These are phyloP conservation scores for Candoia aspera DNA, from an alignment of 2,113 vertebrate species.

Conservation along the genomic window DNA sequence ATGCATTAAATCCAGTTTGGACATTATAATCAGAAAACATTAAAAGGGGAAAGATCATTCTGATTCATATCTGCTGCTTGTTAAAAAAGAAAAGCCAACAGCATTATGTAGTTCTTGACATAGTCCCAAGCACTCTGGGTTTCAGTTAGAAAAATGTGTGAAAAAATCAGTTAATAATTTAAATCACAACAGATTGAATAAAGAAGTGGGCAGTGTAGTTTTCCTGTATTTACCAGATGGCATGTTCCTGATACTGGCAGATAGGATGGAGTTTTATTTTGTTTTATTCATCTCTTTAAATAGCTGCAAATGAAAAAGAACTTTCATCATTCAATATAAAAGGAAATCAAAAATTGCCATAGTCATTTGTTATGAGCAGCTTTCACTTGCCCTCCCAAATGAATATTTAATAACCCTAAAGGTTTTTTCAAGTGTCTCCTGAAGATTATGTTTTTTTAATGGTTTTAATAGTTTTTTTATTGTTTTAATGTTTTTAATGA, in stretches of 20 bases:
- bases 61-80: neutral
- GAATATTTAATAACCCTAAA: neutral
- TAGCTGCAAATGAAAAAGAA: neutral
- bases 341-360: neutral
- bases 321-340: neutral
- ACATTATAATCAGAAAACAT: neutral
- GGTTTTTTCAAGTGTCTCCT: neutral
- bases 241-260: neutral
- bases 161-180: neutral
- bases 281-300: neutral
- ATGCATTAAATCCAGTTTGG: neutral
- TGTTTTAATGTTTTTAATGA: neutral
- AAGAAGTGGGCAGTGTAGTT: neutral
- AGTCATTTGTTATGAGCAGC: neutral
- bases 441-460: neutral
- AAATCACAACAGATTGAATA: conserved; percentile 1
- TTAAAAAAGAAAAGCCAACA: neutral
- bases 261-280: neutral
- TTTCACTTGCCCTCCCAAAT: neutral
- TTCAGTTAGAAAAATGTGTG: neutral
- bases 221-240: neutral
- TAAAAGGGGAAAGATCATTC: neutral
- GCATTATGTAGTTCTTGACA: neutral
- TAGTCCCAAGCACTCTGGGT: neutral
- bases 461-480: neutral